Evolutionary conservation across 2,797 vertebrate genomes (phyloP), one percentile per base, ranked within the genome.

Genomic region (Petrocephalus schoutedeni): DNA sequence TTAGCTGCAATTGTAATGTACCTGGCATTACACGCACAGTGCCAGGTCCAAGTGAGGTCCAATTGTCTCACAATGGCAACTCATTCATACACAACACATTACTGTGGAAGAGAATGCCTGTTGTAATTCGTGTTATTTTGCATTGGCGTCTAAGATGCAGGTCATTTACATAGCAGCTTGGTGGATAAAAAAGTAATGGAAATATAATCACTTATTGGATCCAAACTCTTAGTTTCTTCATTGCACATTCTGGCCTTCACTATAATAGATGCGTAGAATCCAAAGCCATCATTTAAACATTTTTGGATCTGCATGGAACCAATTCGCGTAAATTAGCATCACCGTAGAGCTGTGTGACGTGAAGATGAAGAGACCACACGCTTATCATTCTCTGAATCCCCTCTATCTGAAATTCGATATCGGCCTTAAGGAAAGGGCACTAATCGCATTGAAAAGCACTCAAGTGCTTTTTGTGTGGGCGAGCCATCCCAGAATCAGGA

Each of bases 401-500:
- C 23, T 56, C 74, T 21, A 49, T 80, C 49, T 54, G 83, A 19
- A 16, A 85, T 56, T 32, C 32, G 53, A 85, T 56, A 85, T 85
- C 54, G 12, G 23, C 4, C 83, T 56, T 85, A 49, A 80, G 74
- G 49, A 49, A 80, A 80, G 36, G 41, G n/a, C 41, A 49, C 41
- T 80, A 80, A 80, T 80, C 41, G 32, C 41, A 80, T 80, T 80
- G 36, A 84, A 84, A 59, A 58, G 56, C 56, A 58, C 85, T 58
- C 23, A 28, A 86, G 85, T 57, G 85, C 54, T 58, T n/a, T 86
- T 59, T 59, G 53, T 28, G 54, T 59, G 56, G 32, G 85, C 19
- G 16, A 45, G 85, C 56, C 28, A 19, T 86, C 56, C 85, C 83
- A 85, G 23, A 59, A 58, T 45, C 28, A 61, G 14, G 85, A 41